These are phyloP conservation scores for Atrina japonica DNA, from an alignment of 2,888 invertebrate genomes.

Conservation along the genomic window DNA sequence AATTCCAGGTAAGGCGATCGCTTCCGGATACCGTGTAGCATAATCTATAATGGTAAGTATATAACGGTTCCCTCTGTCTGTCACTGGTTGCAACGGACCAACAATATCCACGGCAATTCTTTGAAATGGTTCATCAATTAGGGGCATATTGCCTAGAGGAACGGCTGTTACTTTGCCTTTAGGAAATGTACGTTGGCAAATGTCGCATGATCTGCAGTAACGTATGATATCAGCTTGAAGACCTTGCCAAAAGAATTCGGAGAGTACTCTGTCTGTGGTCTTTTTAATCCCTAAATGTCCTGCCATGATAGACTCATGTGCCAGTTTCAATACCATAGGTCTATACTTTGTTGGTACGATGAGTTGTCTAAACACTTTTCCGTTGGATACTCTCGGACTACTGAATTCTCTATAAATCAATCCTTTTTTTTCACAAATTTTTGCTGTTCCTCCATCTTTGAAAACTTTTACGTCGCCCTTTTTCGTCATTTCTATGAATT, in stretches of 20 bases:
- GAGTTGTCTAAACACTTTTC: conserved; percentile 9
- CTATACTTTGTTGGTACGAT: conserved; percentile 2
- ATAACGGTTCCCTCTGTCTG: conserved; percentile 49
- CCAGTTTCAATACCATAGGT: neutral
- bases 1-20: conserved; percentile 46
- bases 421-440: neutral
- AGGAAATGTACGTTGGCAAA: conserved; percentile 24
- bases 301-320: neutral
- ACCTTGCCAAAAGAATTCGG: conserved; percentile 32
- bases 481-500: neutral
- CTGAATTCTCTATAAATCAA: conserved; percentile 1
- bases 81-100: conserved; percentile 49
- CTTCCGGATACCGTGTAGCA: conserved; percentile 57
- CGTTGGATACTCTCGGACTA: conserved; percentile 27
- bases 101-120: conserved; percentile 41
- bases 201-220: conserved; percentile 37
- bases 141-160: conserved; percentile 29
- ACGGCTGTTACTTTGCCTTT: conserved; percentile 26
- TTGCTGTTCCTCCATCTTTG: conserved; percentile 4
- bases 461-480: neutral
- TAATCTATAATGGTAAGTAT: conserved; percentile 51
- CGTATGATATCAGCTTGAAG: conserved; percentile 14
- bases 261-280: neutral
- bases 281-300: conserved; percentile 7
- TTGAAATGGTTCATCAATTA: conserved; percentile 15